phyloP scores from a whole-genome alignment of 2,113 vertebrate species.

The Saccopteryx bilineata region DNA sequence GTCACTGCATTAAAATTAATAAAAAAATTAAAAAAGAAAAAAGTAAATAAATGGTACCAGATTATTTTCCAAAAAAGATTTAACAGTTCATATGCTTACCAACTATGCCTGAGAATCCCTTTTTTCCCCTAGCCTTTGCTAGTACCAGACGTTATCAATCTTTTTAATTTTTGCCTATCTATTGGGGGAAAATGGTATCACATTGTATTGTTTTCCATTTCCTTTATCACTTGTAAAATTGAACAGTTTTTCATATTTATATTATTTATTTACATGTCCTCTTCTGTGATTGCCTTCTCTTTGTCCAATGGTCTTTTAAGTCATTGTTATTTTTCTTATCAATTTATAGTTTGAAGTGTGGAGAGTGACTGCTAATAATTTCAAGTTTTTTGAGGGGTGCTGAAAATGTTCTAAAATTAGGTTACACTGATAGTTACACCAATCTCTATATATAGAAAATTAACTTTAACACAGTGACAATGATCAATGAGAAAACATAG shows the following conservation, averaged over 20 bases:
- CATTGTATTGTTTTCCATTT: constrained; percentile 21
- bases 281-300: constrained; percentile 12
- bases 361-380: not conserved
- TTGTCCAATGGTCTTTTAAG: constrained; percentile 26
- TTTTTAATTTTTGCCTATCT: constrained; percentile 20
- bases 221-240: constrained; percentile 25
- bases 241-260: not conserved
- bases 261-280: not conserved
- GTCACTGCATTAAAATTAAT: no score
- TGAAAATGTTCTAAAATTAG: constrained; percentile 39
- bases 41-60: not conserved
- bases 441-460: constrained; percentile 2
- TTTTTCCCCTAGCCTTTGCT: not conserved
- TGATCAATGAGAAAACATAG: no score
- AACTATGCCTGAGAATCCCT: not conserved
- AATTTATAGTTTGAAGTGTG: not conserved
- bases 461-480: no score
- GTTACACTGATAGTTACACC: not conserved
- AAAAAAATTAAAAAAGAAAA: not conserved
- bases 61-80: constrained; percentile 51
- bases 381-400: not conserved
- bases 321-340: constrained; percentile 49
- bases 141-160: not conserved
- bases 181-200: not conserved
- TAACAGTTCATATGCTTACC: not conserved